Base-by-base conservation (phyloP, 2,888 invertebrate species). In the Omphaloscelis lunosa region DNA sequence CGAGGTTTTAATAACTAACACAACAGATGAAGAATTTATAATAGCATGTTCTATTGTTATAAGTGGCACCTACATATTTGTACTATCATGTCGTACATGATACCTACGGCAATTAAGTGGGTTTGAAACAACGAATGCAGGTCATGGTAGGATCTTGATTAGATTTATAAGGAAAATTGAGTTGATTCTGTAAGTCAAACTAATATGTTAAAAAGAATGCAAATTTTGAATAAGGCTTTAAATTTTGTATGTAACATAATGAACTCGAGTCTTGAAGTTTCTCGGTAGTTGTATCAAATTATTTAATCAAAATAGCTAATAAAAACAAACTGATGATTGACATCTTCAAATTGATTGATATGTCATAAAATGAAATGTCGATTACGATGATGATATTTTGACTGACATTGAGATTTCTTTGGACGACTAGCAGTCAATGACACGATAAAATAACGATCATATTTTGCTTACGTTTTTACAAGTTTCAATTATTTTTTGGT, bases 341-440 rank as follows among this genome's bases (percentile, higher is more conserved):
- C 34, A 27, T 56, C 23, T 23, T 7, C 6, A 29, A 59, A 17
- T 72, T 61, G 34, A 83, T 61, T 27, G 29, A 72, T 63, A 68
- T 58, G 7, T 51, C 8, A 29, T n/a, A 51, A 15, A 51, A 12
- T 11, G 9, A 72, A 72, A 79, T 53, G 34, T 61, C 58, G 74
- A 84, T 79, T 20, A 68, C 23, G 23, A 48, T 67, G 23, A 79
- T 63, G 29, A 74, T 80, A 73, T 66, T 53, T 34, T 48, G n/a
- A 39, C 58, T 70, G 80, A 84, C 63, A 74, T 80, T 84, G 62
- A 84, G 73, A 67, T 56, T 62, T 66, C 41, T 56, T 29, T n/a
- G 15, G 39, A 51, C n/a, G 23, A 69, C n/a, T n/a, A 34, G 5
- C 17, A 58, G 67, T 79, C 48, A 83, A 62, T 71, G 66, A 61